Evolutionary conservation across 2,797 vertebrate species (phyloP), one percentile per base, ranked within the genome.

Genomic region (Bovichtus variegatus): DNA sequence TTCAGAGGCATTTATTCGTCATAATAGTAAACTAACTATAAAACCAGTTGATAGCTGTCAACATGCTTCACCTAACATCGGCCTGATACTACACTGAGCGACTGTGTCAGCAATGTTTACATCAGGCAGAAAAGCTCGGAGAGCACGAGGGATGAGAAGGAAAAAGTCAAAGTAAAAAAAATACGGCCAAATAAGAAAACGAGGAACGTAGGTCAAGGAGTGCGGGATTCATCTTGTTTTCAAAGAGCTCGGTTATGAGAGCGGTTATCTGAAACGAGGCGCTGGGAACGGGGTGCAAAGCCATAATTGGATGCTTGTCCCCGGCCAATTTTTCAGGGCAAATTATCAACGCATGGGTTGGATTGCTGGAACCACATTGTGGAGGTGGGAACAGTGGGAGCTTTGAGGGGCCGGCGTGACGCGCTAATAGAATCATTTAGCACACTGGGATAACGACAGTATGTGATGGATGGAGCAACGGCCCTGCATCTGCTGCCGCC

Each of bases 351-450:
- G 85, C 89, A 91, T 87, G 89, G 90, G 82, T 83, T 89, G 87
- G 74, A 89, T 69, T 70, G 88, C 86, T 76, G 78, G 84, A 82
- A 74, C 84, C 88, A 78, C 89, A 90, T 82, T 83, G 88, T 88
- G 79, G 80, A 88, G 92, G 90, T 89, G 86, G 84, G 84, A 93
- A 94, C 91, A 94, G 88, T 88, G 82, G 83, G 84, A 84, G 87
- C 89, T 88, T 93, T 93, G 86, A 93, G 65, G 71, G 82, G 78
- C 82, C 83, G 86, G 89, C 78, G 76, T 89, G 87, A 90, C 72
- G 50, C 47, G 49, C 82, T 92, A 92, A 94, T 83, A 91, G 83
- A 94, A 92, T 93, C 82, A 91, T 89, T 94, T 89, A 91, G 90
- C 83, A 80, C 74, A 71, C 80, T 80, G 70, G 84, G 77, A 83